Base-by-base conservation (phyloP, 2,113 vertebrate genomes). In the Tetrax tetrax region DNA sequence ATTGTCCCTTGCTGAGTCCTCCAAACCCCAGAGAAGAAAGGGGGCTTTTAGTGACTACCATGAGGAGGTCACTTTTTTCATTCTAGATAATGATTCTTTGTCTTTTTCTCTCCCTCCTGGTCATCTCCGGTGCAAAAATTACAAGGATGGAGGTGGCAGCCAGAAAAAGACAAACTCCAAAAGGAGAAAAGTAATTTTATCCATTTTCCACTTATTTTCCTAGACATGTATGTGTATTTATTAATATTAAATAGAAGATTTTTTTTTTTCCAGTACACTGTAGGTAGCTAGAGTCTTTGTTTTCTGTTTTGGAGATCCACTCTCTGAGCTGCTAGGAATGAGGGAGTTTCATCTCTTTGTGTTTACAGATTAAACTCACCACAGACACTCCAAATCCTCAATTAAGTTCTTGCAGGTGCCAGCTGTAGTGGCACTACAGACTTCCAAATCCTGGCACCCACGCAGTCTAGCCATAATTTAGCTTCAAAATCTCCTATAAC, bases 391-490 rank as follows among this genome's bases (percentile, higher is more conserved):
- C 79, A 89, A n/a, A 88, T 85, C 69, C 33, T 95, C 76, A 59
- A 69, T 89, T 80, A 78, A 60, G 9, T 74, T 91, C 64, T 76
- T 87, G 87, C 95, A 94, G 76, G 89, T 91, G 59, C 93, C 75
- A 91, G 78, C 69, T 92, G 79, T 38, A 69, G 76, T 83, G 50
- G 45, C 75, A 80, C 41, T 56, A 57, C 71, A 56, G 78, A 66
- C 35, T 91, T 87, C 27, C 53, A 81, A 64, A 85, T 91, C 53
- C 90, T 95, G 91, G 76, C 92, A 95, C 23, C 14, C 60, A 69
- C 2, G 2, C 5, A 68, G 38, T 50, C 60, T 59, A 89, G 33
- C 54, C 50, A n/a, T 75, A 48, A 74, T 31, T 81, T 78, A 13
- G 12, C 37, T 79, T 84, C 25, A 43, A 35, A 70, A 77, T 19